phyloP scores from a whole-genome alignment of 1,140 invertebrate species.

The Orussus abietinus region DNA sequence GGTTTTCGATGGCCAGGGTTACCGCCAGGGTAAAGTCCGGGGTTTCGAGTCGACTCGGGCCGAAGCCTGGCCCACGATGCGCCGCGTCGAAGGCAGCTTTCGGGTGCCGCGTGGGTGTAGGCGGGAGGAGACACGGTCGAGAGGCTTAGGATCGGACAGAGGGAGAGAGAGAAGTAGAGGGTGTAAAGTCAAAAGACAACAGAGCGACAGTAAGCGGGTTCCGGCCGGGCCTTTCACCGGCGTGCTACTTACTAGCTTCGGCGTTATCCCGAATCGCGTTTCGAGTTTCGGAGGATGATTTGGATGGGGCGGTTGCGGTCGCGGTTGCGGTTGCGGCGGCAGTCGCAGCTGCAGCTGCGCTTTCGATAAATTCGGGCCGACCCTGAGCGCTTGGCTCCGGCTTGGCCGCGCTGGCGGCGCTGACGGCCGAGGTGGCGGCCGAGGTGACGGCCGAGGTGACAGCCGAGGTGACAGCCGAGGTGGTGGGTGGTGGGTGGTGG shows the following conservation, averaged over 20 bases:
- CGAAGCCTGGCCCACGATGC: too few species aligned
- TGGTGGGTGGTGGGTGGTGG: constrained; percentile 27
- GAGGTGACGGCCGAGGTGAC: constrained; percentile 26
- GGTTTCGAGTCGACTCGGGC: too few species aligned
- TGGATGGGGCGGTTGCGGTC: constrained; percentile 35
- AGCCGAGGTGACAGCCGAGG: constrained; percentile 16
- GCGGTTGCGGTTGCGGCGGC: constrained; percentile 22
- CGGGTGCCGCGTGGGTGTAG: too few species aligned
- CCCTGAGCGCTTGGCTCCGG: constrained; percentile 36
- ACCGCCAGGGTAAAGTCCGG: too few species aligned
- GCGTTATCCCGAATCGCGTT: too few species aligned
- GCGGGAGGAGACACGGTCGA: constrained; percentile 7
- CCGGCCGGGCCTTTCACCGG: constrained; percentile 19
- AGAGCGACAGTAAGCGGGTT: constrained; percentile 18
- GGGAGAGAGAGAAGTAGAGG: background rate
- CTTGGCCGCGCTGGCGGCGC: constrained; percentile 41
- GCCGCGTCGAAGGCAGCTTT: too few species aligned
- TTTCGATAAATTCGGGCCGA: constrained; percentile 37
- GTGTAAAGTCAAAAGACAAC: background rate
- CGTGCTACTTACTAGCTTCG: constrained; percentile 55
- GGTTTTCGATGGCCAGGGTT: too few species aligned
- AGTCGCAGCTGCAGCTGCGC: constrained; percentile 36
- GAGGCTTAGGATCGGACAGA: constrained; percentile 6
- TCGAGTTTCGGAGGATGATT: constrained; percentile 50
- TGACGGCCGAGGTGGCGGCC: constrained; percentile 27